Base-by-base conservation (phyloP, 2,888 invertebrate genomes). In the Epinotia brunnichana region DNA sequence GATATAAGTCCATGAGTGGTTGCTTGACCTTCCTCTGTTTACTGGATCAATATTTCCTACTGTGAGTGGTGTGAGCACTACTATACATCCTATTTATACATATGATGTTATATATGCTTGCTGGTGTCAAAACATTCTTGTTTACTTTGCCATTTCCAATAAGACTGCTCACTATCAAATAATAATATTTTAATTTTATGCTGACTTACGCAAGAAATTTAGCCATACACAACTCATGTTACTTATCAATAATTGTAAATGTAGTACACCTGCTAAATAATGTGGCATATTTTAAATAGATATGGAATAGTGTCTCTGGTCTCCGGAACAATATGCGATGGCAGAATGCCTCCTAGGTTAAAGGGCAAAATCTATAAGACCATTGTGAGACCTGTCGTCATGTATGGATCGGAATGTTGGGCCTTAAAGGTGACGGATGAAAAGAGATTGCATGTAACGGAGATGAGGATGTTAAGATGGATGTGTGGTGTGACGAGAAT, bases 21-120 rank as follows among this genome's bases (percentile, higher is more conserved):
- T 21, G 41, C 41, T 53, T 62, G 73, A 73, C 68, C 73, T 73
- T 69, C 73, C 59, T 41, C 41, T 73, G 69, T 73, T 73, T 69
- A 63, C 73, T 69, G 69, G 73, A 73, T 73, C 73, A 73, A 73
- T 73, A 73, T 73, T 73, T 68, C 63, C 57, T 73, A 61, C 71
- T 19, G 62, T 62, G 62, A 44, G 44, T 57, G 44, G 4, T 19
- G 19, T n/a, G 48, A 17, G 24, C 29, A 29, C 13, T 24, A 1
- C 57, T 67, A 48, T 68, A 56, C 19, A 48, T 48, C 29, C 13
- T 59, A 59, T 68, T 44, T 62, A 44, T 44, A 59, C 44, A 69
- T 56, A 48, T 7, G 44, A 44, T 44, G 15, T 44, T n/a, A 48
- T 44, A 5, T 29, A 29, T 48, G 62, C 56, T 29, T 62, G 17